These are phyloP conservation scores for Escarpia spicata DNA, from an alignment of 2,888 invertebrate species.

Conservation along the genomic window DNA sequence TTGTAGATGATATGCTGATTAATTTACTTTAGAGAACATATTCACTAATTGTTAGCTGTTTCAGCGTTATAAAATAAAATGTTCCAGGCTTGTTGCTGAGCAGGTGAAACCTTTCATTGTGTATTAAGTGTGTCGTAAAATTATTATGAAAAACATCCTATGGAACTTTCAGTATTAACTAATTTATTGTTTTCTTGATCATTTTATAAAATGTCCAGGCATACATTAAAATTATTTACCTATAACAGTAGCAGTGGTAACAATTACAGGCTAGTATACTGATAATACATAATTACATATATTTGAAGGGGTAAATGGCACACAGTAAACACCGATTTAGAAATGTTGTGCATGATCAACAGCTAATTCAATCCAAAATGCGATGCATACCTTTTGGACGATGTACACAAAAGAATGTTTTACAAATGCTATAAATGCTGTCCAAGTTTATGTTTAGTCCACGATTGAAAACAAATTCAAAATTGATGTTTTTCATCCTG, in stretches of 20 bases:
- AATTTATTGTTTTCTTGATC: constrained; percentile 30
- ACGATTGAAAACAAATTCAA: no score
- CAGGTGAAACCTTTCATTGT: background rate
- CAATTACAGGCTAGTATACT: background rate
- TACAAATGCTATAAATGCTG: no score
- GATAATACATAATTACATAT: background rate
- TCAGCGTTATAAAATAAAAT: background rate
- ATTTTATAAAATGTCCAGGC: background rate
- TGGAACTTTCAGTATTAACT: background rate
- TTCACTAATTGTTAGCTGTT: background rate
- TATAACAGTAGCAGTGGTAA: background rate
- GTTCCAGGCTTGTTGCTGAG: background rate
- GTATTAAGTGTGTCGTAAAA: background rate
- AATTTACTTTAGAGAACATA: no score
- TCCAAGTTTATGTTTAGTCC: no score
- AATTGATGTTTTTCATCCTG: no score
- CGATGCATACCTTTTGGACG: no score
- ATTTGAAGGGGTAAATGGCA: background rate
- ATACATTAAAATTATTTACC: background rate
- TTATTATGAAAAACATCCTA: background rate
- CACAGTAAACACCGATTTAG: no score
- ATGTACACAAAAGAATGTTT: no score
- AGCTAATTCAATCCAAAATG: no score
- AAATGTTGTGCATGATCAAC: no score
- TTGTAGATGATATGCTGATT: no score